Evolutionary conservation across 1,140 invertebrate species (phyloP), one percentile per base, ranked within the genome.

Genomic region (Drosophila punjabiensis): DNA sequence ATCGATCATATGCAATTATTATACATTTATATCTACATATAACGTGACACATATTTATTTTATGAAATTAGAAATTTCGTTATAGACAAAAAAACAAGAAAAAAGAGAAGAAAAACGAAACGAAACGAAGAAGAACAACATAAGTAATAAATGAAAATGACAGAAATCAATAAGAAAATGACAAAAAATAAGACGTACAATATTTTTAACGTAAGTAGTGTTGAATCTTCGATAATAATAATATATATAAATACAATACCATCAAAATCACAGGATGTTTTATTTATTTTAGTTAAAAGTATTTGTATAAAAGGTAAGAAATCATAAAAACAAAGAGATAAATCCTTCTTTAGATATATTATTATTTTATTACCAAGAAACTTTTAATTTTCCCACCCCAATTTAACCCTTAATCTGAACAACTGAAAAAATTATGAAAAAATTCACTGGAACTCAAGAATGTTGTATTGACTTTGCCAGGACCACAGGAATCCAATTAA

Each of bases 121-220:
- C 33, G 33, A 56, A 56, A 24, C 33, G 33, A 56, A 55, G 45
- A 67, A 61, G 4, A 45, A 48, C 28, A 53, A 58, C 65, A 61
- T 45, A 43, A 43, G 30, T 53, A 66, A 65, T 10, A 37, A 59
- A 64, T 41, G 35, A 60, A 56, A 74, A 74, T 52, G 52, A 69
- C 55, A 69, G 48, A 56, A 70, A 79, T 50, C 75, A 86, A 80
- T 75, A 71, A 88, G 78, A 80, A 67, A 62, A 87, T 66, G 58
- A 75, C 64, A 79, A 89, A 89, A 62, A 58, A 84, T 88, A 89
- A 88, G 81, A 76, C 81, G 78, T 89, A 88, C 69, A 85, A 89
- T 89, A 89, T 88, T 88, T 88, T 89, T 85, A 88, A 89, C 78
- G 56, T 88, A 88, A 88, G 85, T 88, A 88, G 85, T 88, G 85